A percentile compares a stretch with the other conserved stretches of the same genome.
phyloP scores from a whole-genome alignment of 2,797 vertebrate genomes.

The Bufotes viridis region DNA sequence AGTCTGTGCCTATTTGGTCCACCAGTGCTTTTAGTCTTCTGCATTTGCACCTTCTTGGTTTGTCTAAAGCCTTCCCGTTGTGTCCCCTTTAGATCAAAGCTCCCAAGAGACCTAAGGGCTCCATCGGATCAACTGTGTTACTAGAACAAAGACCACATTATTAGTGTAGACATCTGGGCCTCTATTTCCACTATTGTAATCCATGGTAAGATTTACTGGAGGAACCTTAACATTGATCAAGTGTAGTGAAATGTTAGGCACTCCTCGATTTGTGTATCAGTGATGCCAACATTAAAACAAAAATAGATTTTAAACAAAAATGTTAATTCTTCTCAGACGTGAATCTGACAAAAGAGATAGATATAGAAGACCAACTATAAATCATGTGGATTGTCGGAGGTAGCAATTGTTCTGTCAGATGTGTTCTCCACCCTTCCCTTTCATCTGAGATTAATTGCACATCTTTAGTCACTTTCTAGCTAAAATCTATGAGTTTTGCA shows the following conservation, averaged over 20 bases:
- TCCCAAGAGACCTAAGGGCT: neutral
- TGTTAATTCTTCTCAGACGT: neutral
- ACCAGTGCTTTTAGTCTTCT: too few species aligned
- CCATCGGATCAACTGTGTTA: neutral
- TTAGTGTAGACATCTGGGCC: neutral
- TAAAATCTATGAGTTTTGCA: neutral
- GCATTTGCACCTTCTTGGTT: too few species aligned
- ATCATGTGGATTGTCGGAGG: neutral
- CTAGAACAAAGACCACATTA: neutral
- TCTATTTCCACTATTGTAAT: neutral
- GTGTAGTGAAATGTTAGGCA: neutral
- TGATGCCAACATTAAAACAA: neutral
- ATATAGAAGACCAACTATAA: neutral
- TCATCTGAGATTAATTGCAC: neutral
- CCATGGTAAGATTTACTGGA: neutral
- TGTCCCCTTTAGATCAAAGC: neutral
- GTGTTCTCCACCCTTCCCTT: slow-evolving; percentile 30
- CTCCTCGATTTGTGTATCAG: neutral
- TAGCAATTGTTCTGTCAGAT: neutral
- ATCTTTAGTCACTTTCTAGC: neutral
- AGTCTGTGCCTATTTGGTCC: too few species aligned
- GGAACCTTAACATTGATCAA: neutral
- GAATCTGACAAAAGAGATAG: neutral
- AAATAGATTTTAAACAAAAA: neutral
- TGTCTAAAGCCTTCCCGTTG: too few species aligned